phyloP scores from a whole-genome alignment of 2,888 invertebrate species.

The Anoplius nigerrimus region DNA sequence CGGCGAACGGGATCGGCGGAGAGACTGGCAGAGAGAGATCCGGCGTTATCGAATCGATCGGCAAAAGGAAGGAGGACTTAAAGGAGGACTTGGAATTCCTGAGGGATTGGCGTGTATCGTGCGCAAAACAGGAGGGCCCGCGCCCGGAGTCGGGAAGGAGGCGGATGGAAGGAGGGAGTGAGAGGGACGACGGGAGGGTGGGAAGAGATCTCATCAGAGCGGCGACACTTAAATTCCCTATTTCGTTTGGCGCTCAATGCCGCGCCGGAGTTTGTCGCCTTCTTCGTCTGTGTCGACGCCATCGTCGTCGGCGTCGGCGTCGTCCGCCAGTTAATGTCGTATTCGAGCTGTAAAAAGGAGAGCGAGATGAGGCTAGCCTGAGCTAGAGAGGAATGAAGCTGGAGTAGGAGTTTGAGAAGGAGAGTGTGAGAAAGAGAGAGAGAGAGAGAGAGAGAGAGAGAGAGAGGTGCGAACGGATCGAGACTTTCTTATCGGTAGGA shows the following conservation, averaged over 20 bases:
- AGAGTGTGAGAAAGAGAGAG: constrained; percentile 6
- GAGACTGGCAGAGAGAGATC: constrained; percentile 9
- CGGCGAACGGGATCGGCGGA: constrained; percentile 6
- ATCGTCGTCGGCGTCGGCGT: constrained; percentile 29
- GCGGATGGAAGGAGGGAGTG: background rate
- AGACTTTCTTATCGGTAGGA: constrained; percentile 67
- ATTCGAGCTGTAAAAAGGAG: constrained; percentile 59
- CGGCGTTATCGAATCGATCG: constrained; percentile 13
- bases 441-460: constrained; percentile 20
- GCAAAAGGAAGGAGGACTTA: constrained; percentile 23
- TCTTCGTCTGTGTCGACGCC: constrained; percentile 17
- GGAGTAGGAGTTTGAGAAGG: constrained; percentile 17
- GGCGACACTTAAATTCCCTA: constrained; percentile 68
- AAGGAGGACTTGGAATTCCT: constrained; percentile 51
- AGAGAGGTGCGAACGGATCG: constrained; percentile 33
- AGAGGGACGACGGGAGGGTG: constrained; percentile 2
- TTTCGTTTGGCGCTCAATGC: constrained; percentile 64
- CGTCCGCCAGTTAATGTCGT: constrained; percentile 63
- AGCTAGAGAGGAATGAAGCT: constrained; percentile 17
- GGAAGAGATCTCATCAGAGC: constrained; percentile 60
- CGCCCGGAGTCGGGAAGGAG: background rate
- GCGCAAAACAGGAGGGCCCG: constrained; percentile 48
- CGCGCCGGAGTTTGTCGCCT: constrained; percentile 53
- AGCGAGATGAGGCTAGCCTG: constrained; percentile 32
- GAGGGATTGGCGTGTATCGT: constrained; percentile 58